Percentiles rank a stretch among this genome's conserved stretches.
phyloP scores from a whole-genome alignment of 2,888 invertebrate species.

The Sthenelais limicola region DNA sequence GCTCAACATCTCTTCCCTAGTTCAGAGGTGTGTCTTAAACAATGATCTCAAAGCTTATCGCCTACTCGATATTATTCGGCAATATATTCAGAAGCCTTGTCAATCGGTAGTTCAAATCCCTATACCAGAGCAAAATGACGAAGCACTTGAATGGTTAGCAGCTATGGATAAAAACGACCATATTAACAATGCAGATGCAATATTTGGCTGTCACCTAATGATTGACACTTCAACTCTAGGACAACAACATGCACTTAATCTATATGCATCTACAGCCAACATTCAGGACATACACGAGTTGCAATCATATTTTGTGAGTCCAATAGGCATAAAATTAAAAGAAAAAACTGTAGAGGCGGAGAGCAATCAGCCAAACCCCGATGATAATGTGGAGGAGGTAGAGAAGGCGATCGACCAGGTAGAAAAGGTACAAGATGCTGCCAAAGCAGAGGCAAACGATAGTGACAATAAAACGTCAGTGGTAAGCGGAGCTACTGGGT shows the following conservation, averaged over 20 bases:
- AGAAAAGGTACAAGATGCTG: too few relatives aligned
- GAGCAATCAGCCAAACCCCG: too few relatives aligned
- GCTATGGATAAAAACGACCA: slow-evolving; percentile 15
- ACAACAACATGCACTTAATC: neutral
- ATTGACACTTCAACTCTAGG: neutral
- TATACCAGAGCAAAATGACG: neutral
- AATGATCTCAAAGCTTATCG: slow-evolving; percentile 32
- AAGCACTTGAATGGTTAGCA: neutral
- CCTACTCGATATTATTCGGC: slow-evolving; percentile 18
- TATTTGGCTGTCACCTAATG: slow-evolving; percentile 21
- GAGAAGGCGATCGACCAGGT: too few relatives aligned
- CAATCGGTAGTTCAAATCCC: neutral
- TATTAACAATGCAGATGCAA: neutral
- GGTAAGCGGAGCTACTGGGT: too few relatives aligned
- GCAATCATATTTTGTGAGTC: too few relatives aligned
- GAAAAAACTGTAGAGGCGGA: too few relatives aligned
- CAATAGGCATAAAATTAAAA: too few relatives aligned
- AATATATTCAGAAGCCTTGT: slow-evolving; percentile 5
- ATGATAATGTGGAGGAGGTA: too few relatives aligned
- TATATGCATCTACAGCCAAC: neutral
- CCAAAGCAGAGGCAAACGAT: too few relatives aligned
- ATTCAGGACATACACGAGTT: too few relatives aligned
- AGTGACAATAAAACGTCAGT: too few relatives aligned
- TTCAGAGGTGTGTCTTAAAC: slow-evolving; percentile 5
- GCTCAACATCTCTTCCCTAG: slow-evolving; percentile 1